A percentile compares a stretch with the other conserved stretches of the same genome.
phyloP scores from a whole-genome alignment of 2,888 invertebrate species.

The Netelia fuscicornis region DNA sequence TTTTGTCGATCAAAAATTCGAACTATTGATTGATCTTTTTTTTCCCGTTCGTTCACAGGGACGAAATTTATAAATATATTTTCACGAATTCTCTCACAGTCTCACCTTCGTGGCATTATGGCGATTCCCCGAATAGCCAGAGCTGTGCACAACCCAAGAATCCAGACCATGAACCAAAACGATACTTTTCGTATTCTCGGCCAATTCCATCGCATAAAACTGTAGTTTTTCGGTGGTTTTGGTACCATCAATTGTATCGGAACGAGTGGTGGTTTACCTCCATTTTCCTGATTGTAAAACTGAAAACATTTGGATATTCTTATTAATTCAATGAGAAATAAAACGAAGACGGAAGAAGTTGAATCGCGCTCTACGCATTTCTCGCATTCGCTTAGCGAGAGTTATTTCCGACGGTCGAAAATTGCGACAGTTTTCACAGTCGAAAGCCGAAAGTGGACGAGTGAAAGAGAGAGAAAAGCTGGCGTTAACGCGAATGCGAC shows the following conservation, averaged over 20 bases:
- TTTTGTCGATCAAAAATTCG: neutral
- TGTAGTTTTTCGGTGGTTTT: slow-evolving; percentile 84
- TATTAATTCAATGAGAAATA: neutral
- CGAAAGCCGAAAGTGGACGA: neutral
- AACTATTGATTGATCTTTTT: neutral
- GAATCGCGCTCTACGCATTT: neutral
- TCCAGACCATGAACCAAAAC: slow-evolving; percentile 91
- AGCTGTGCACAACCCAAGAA: slow-evolving; percentile 90
- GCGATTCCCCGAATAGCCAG: slow-evolving; percentile 91
- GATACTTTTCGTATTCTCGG: slow-evolving; percentile 90
- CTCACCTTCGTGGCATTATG: slow-evolving; percentile 88
- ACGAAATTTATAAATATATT: slow-evolving; percentile 17
- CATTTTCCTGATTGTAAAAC: slow-evolving; percentile 85
- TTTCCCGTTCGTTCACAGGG: slow-evolving; percentile 82
- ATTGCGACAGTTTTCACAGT: slow-evolving; percentile 39
- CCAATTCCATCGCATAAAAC: slow-evolving; percentile 93
- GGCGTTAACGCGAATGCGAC: slow-evolving; percentile 17
- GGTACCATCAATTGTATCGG: slow-evolving; percentile 84
- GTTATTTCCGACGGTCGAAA: slow-evolving; percentile 34
- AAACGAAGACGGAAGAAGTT: neutral
- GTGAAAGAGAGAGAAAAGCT: neutral
- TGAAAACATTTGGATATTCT: slow-evolving; percentile 57
- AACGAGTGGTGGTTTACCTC: slow-evolving; percentile 84
- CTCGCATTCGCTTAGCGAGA: neutral
- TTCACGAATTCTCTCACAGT: slow-evolving; percentile 83